Percentiles rank a stretch among this genome's conserved stretches.
These are phyloP conservation scores for Dasypus novemcinctus DNA, from an alignment of 2,113 vertebrate genomes.

Conservation along the genomic window DNA sequence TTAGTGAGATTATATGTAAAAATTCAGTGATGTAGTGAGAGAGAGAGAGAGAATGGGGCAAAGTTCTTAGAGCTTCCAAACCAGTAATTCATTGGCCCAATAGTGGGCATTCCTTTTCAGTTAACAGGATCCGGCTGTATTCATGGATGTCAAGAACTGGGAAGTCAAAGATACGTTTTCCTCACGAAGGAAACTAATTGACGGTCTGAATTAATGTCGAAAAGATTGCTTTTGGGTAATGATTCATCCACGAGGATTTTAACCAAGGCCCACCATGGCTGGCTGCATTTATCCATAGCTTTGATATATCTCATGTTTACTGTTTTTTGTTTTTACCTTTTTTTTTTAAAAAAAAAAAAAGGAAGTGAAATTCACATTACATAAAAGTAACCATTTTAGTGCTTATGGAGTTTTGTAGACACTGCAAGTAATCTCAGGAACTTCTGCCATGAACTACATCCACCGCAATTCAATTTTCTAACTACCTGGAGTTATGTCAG, in stretches of 20 bases:
- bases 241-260: background rate
- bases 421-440: too few species aligned
- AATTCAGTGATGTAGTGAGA: background rate
- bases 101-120: background rate
- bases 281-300: background rate
- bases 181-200: background rate
- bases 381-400: background rate
- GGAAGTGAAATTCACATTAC: background rate
- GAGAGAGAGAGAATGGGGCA: background rate
- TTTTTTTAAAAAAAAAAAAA: too few species aligned
- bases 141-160: background rate
- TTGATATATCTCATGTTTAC: background rate
- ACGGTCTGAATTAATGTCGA: background rate
- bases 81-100: background rate
- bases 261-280: background rate
- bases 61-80: background rate
- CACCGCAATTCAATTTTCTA: too few species aligned
- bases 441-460: too few species aligned
- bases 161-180: background rate
- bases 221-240: background rate
- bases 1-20: slow-evolving; percentile 68
- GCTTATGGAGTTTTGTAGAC: background rate
- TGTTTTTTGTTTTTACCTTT: background rate
- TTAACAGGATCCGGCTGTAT: background rate
- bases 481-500: too few species aligned